A percentile compares a stretch with the other conserved stretches of the same genome.
phyloP scores from a whole-genome alignment of 2,888 invertebrate genomes.

The Diarsia dahlii region DNA sequence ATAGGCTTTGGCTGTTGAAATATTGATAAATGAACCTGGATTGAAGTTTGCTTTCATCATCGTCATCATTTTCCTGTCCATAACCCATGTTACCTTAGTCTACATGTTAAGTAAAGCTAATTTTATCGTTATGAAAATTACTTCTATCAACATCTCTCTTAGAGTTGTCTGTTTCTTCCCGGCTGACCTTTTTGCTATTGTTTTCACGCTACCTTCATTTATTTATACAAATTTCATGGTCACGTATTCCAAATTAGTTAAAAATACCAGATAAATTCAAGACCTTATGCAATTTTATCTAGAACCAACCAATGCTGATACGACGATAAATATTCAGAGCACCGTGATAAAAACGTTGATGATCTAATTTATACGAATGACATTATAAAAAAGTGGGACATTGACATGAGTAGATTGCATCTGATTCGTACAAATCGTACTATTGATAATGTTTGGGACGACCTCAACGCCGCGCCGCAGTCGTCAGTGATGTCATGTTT shows the following conservation, averaged over 20 bases:
- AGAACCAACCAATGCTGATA: constrained; percentile 10
- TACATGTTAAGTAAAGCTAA: not conserved
- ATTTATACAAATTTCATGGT: not conserved
- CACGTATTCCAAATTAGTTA: constrained; percentile 21
- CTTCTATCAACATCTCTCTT: not conserved
- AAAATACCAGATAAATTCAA: constrained; percentile 8
- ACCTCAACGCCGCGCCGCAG: constrained; percentile 27
- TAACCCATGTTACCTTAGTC: not conserved
- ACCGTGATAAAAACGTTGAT: constrained; percentile 48
- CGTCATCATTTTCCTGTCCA: not conserved
- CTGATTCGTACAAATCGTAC: constrained; percentile 20
- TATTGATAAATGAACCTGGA: not conserved
- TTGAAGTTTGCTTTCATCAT: not conserved
- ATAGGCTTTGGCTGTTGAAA: constrained; percentile 6
- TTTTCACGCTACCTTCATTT: not conserved
- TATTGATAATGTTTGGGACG: constrained; percentile 44
- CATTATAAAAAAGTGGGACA: constrained; percentile 62
- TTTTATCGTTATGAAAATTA: not conserved
- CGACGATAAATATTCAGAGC: constrained; percentile 50
- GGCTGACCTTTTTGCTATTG: not conserved
- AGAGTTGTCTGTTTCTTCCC: not conserved
- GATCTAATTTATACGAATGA: constrained; percentile 59
- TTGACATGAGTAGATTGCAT: constrained; percentile 53
- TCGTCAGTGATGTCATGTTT: constrained; percentile 64
- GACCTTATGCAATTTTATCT: constrained; percentile 38